phyloP scores from a whole-genome alignment of 2,888 invertebrate species.

The Cheilosia scutellata region DNA sequence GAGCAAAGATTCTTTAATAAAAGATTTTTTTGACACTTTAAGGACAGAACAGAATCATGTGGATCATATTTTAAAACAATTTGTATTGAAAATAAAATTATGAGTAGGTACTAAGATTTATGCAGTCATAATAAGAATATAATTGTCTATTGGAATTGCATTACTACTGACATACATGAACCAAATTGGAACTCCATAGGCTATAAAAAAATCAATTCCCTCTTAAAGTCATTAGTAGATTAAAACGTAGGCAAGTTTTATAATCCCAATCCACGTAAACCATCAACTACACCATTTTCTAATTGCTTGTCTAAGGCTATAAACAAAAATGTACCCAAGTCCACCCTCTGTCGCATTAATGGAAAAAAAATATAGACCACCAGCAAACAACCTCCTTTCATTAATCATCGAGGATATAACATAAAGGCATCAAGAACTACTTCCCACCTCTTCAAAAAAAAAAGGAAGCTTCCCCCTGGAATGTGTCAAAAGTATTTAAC shows the following conservation, averaged over 20 bases:
- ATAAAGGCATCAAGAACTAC: constrained; percentile 52
- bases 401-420: constrained; percentile 63
- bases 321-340: constrained; percentile 39
- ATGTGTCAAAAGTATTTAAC: constrained; percentile 73
- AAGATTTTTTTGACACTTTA: too few relatives aligned
- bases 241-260: background rate
- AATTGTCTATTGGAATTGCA: too few relatives aligned
- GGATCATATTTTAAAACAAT: too few relatives aligned
- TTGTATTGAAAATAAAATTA: too few relatives aligned
- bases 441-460: constrained; percentile 2
- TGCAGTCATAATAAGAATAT: too few relatives aligned
- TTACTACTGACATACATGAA: too few relatives aligned
- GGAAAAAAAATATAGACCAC: constrained; percentile 1
- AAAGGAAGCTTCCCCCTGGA: background rate
- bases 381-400: constrained; percentile 50
- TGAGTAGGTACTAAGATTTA: too few relatives aligned
- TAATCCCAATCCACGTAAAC: constrained; percentile 30
- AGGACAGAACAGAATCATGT: too few relatives aligned
- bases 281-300: constrained; percentile 43
- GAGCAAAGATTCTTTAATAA: too few relatives aligned
- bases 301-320: constrained; percentile 62
- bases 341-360: constrained; percentile 39
- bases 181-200: too few relatives aligned
- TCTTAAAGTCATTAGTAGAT: too few relatives aligned
- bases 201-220: too few relatives aligned